Percentiles rank a stretch among this genome's conserved stretches.
Evolutionary conservation across 2,113 vertebrate species (phyloP).

Genomic region (Setophaga coronata): DNA sequence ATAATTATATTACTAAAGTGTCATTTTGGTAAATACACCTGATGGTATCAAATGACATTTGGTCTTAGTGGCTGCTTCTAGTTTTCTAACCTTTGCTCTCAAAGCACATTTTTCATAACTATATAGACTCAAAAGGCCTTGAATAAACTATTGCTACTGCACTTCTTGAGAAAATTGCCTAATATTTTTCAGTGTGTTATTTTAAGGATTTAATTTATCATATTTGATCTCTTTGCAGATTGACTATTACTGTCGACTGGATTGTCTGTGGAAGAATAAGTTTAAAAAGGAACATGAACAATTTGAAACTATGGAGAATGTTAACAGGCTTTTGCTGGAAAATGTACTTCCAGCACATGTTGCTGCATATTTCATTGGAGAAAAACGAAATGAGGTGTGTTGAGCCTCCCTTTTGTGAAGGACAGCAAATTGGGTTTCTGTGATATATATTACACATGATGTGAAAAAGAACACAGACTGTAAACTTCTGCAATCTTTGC

Average conservation of each 20-base stretch:
- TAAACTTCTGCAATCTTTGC: not conserved
- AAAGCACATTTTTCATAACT: not conserved
- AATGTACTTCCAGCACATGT: constrained; percentile 96
- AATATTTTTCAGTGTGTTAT: not conserved
- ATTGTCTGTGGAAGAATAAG: constrained; percentile 94
- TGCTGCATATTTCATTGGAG: constrained; percentile 92
- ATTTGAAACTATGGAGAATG: constrained; percentile 95
- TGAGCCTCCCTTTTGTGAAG: not conserved
- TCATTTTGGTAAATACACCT: not conserved
- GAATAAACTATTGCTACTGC: not conserved
- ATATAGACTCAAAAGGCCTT: not conserved
- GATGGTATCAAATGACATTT: not conserved
- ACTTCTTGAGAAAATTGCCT: not conserved
- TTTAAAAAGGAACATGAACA: constrained; percentile 94
- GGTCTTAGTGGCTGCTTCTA: not conserved
- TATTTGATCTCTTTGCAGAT: constrained; percentile 74
- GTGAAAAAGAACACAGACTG: not conserved
- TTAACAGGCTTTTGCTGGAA: constrained; percentile 94
- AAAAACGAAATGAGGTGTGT: constrained; percentile 93
- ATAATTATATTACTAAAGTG: not conserved
- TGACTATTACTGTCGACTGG: constrained; percentile 90
- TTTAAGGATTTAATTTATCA: not conserved
- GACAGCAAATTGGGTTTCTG: not conserved
- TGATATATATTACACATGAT: not conserved
- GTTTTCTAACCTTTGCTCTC: not conserved